phyloP scores from a whole-genome alignment of 2,888 invertebrate genomes.

The Trissonchulus sp. region DNA sequence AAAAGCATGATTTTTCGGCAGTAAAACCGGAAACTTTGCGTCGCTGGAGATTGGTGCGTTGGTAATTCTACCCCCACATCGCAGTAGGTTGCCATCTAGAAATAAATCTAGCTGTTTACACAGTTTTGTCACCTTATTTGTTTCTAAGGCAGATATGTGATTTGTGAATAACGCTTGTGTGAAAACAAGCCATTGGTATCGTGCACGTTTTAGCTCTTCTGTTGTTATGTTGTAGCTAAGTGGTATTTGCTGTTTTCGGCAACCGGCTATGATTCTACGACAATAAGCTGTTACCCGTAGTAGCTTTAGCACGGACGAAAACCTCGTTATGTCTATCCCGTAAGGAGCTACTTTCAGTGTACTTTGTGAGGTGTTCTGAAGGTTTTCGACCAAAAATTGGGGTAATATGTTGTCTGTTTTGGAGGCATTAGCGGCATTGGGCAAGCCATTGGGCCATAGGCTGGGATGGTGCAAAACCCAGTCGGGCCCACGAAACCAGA shows the following conservation, averaged over 20 bases:
- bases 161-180: not conserved
- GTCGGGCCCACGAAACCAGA: not conserved
- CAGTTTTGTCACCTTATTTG: not conserved
- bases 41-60: not conserved
- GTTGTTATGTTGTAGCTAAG: not conserved
- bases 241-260: not conserved
- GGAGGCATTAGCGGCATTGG: not conserved
- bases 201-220: not conserved
- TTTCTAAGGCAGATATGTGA: not conserved
- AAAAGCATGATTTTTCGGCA: conserved; percentile 27
- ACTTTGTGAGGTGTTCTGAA: not conserved
- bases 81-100: conserved; percentile 22
- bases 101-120: conserved; percentile 9
- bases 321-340: not conserved
- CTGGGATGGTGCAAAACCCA: not conserved
- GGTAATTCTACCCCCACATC: conserved; percentile 24
- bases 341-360: not conserved
- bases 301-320: not conserved
- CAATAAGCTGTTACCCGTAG: conserved; percentile 20
- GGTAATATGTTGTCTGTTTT: not conserved
- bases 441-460: not conserved
- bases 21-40: conserved; percentile 17
- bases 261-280: not conserved
- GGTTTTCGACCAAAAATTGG: not conserved
- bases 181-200: not conserved